phyloP scores from a whole-genome alignment of 2,113 vertebrate genomes.

The Neodon shergylaensis region DNA sequence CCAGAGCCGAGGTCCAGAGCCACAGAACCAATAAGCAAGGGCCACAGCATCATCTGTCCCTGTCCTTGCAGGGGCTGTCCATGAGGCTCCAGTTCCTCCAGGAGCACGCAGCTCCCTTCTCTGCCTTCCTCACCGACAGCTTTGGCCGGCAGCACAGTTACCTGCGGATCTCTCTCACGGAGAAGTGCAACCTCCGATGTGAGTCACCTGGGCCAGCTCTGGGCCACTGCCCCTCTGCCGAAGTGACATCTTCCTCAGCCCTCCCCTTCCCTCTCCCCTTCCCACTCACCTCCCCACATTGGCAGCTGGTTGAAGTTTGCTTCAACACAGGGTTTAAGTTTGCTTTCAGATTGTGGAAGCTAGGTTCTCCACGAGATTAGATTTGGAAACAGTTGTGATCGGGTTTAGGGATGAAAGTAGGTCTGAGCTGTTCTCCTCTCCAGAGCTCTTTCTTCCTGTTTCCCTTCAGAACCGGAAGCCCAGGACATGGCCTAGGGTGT shows the following conservation, averaged over 20 bases:
- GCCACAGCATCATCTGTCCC: background rate
- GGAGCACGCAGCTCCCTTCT: constrained; percentile 88
- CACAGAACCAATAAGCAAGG: background rate
- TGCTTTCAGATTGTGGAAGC: background rate
- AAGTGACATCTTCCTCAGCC: background rate
- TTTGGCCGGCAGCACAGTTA: constrained; percentile 96
- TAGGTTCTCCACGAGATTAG: background rate
- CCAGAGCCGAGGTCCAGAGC: background rate
- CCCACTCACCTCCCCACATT: background rate
- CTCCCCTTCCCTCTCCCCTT: background rate
- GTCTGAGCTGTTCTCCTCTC: background rate
- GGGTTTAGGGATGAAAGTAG: background rate
- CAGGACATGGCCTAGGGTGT: rapidly evolving
- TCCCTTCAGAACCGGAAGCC: background rate
- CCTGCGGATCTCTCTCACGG: constrained; percentile 96
- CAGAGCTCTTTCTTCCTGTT: background rate
- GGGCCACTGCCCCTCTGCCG: background rate
- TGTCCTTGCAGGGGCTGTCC: constrained; percentile 81
- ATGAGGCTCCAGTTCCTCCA: constrained; percentile 79
- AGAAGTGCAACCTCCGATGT: constrained; percentile 99
- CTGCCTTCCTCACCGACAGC: constrained; percentile 92
- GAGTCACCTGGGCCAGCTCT: constrained; percentile 79
- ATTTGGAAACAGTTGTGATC: background rate
- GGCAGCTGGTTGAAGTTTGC: background rate
- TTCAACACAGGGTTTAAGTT: background rate